Evolutionary conservation across 2,888 invertebrate genomes (phyloP).

Genomic region (Harpalus rubripes): DNA sequence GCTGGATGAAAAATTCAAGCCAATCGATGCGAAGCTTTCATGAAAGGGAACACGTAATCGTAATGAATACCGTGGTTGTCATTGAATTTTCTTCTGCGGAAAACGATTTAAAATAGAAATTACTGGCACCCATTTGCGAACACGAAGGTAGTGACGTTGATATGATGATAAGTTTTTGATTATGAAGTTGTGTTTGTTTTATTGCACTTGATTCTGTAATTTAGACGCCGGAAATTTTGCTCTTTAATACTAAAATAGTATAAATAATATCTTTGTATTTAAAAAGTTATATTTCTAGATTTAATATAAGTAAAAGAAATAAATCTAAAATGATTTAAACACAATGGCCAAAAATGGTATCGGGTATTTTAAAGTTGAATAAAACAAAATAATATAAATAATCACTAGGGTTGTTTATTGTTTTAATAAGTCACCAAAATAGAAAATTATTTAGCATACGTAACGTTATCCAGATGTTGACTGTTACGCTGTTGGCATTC

Average conservation of each 20-base stretch:
- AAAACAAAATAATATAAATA: no score
- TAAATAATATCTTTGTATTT: not conserved
- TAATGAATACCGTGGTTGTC: slow-evolving; percentile 58
- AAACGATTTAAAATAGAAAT: slow-evolving; percentile 31
- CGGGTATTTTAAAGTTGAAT: no score
- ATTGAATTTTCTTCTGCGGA: slow-evolving; percentile 44
- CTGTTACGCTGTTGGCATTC: no score
- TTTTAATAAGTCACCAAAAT: no score
- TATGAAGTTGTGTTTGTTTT: not conserved
- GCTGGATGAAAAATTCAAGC: slow-evolving; percentile 51
- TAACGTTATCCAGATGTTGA: no score
- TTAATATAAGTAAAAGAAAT: not conserved
- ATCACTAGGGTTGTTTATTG: no score
- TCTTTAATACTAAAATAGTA: not conserved
- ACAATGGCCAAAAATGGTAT: no score
- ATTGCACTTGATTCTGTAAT: slow-evolving; percentile 10
- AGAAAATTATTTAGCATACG: no score
- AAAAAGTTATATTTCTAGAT: not conserved
- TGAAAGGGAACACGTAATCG: slow-evolving; percentile 36
- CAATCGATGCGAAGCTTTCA: slow-evolving; percentile 26
- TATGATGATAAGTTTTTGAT: slow-evolving; percentile 40
- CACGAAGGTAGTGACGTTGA: slow-evolving; percentile 25
- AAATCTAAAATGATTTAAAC: no score
- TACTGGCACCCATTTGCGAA: not conserved
- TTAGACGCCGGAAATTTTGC: slow-evolving; percentile 7